phyloP scores from a whole-genome alignment of 2,113 vertebrate genomes.

The Scopus umbretta region DNA sequence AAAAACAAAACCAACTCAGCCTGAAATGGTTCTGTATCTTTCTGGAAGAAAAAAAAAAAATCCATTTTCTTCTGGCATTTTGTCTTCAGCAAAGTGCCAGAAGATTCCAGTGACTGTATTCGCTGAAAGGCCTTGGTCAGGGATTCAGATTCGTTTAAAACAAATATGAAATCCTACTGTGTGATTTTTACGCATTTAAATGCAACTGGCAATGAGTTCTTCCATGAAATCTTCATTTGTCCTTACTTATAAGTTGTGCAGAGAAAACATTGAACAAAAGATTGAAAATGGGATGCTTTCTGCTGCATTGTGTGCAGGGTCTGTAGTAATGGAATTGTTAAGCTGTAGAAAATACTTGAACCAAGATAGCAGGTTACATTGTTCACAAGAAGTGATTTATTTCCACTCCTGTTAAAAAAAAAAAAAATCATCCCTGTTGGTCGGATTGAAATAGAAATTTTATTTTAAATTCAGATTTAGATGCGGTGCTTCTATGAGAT shows the following conservation, averaged over 20 bases:
- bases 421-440: background rate
- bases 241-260: background rate
- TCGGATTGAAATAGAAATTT: background rate
- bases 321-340: background rate
- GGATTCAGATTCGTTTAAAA: background rate
- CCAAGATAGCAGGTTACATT: background rate
- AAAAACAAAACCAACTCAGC: background rate
- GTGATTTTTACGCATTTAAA: background rate
- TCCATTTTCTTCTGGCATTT: background rate
- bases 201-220: background rate
- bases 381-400: background rate
- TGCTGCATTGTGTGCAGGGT: constrained; percentile 18
- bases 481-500: background rate
- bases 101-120: background rate
- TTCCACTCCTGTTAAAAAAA: background rate
- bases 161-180: background rate
- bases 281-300: background rate
- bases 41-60: background rate
- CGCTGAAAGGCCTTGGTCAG: background rate
- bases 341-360: background rate
- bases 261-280: background rate
- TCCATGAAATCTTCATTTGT: background rate
- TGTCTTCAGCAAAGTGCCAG: background rate
- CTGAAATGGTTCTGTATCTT: background rate
- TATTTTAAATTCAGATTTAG: background rate